Evolutionary conservation across 2,888 invertebrate genomes (phyloP).

Genomic region (Drosophila anceps): DNA sequence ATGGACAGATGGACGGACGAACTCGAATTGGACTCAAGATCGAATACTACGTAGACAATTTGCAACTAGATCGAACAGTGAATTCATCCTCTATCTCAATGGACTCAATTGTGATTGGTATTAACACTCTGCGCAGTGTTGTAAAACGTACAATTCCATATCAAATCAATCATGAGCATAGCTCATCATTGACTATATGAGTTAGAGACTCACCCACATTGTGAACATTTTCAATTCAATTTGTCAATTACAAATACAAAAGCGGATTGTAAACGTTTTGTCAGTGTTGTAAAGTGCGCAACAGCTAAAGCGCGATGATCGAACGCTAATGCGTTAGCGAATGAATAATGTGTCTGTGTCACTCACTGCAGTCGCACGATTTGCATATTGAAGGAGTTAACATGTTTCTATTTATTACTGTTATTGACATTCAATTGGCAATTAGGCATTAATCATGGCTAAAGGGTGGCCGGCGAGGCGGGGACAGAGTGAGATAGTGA

Average conservation of each 20-base stretch:
- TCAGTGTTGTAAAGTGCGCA: conserved; percentile 14
- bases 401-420: conserved; percentile 71
- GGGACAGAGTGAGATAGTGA: not conserved
- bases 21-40: not conserved
- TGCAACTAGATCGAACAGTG: no score
- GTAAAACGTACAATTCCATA: not conserved
- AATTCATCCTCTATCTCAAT: no score
- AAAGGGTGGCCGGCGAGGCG: not conserved
- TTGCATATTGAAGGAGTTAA: conserved; percentile 73
- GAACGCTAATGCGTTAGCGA: conserved; percentile 35
- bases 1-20: no score
- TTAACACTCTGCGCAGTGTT: not conserved
- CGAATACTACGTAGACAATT: no score
- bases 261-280: not conserved
- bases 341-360: conserved; percentile 57
- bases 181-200: no score
- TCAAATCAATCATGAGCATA: not conserved
- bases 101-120: not conserved
- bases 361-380: conserved; percentile 43
- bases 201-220: no score
- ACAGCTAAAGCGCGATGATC: conserved; percentile 21
- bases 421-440: conserved; percentile 78
- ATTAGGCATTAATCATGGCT: conserved; percentile 75
- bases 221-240: not conserved
- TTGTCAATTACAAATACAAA: not conserved